These are phyloP conservation scores for Prorops nasuta DNA, from an alignment of 1,140 invertebrate genomes.

Conservation along the genomic window DNA sequence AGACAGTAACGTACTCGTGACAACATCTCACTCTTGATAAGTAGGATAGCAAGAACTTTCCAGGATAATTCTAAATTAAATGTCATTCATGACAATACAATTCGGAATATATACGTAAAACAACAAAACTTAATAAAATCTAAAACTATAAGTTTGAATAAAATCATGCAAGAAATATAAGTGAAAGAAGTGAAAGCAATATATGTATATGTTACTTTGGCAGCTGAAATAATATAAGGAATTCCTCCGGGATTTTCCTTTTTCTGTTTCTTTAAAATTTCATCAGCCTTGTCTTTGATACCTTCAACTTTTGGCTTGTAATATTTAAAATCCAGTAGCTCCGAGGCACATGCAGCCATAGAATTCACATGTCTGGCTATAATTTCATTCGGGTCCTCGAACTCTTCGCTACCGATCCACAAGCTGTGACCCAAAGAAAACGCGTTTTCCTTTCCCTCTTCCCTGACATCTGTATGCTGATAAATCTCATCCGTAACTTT, in stretches of 20 bases:
- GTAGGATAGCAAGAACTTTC: conserved; percentile 94
- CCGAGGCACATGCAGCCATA: conserved; percentile 89
- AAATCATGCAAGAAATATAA: neutral
- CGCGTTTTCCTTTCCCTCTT: conserved; percentile 95
- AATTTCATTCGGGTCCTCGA: conserved; percentile 99
- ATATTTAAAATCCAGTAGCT: conserved; percentile 90
- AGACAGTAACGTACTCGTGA: conserved; percentile 91
- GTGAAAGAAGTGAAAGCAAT: neutral
- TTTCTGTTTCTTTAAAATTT: conserved; percentile 82
- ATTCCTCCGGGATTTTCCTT: conserved; percentile 83
- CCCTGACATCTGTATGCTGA: conserved; percentile 93
- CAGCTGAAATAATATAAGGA: conserved; percentile 86
- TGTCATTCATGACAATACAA: conserved; percentile 3
- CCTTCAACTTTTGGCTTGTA: conserved; percentile 72
- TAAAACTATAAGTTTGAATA: conserved; percentile 1
- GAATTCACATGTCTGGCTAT: conserved; percentile 94
- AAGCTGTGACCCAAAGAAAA: conserved; percentile 88
- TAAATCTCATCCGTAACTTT: conserved; percentile 93
- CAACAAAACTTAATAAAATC: neutral
- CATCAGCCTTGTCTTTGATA: conserved; percentile 83
- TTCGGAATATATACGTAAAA: neutral
- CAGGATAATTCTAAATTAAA: conserved; percentile 74
- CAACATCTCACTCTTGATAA: conserved; percentile 78
- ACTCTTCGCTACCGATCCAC: conserved; percentile 86
- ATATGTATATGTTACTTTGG: conserved; percentile 59